phyloP scores from a whole-genome alignment of 2,113 vertebrate species.

The Nansenia antarctica region DNA sequence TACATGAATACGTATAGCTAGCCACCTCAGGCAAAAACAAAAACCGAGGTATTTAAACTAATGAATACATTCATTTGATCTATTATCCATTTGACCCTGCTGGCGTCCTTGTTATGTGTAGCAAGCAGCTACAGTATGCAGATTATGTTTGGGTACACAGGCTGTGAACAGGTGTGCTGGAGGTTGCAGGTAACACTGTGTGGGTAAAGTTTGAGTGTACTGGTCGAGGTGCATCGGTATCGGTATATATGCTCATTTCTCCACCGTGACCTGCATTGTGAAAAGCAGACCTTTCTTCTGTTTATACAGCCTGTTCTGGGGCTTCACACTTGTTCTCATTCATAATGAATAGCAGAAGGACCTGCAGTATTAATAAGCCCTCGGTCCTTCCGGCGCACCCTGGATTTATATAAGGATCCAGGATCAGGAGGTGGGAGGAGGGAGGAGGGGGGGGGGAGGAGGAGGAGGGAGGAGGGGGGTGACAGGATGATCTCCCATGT shows the following conservation, averaged over 20 bases:
- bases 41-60: too few relatives aligned
- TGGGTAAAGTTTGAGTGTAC: background rate
- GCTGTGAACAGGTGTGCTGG: too few relatives aligned
- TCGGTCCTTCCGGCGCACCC: conserved; percentile 47
- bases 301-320: conserved; percentile 61
- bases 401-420: conserved; percentile 68
- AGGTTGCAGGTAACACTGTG: background rate
- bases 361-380: conserved; percentile 75
- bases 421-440: conserved; percentile 58
- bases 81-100: background rate
- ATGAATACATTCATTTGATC: too few relatives aligned
- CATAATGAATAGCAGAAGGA: conserved; percentile 70
- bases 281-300: conserved; percentile 47
- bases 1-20: too few relatives aligned
- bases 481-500: conserved; percentile 35
- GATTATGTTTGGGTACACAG: too few relatives aligned
- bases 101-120: background rate
- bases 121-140: background rate
- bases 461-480: conserved; percentile 57
- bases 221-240: conserved; percentile 6
- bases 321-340: conserved; percentile 78
- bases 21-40: too few relatives aligned
- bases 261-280: conserved; percentile 67
- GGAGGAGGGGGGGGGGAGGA: conserved; percentile 58
- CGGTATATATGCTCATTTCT: conserved; percentile 53